Conservation (phyloP, 2,888 invertebrate genomes). For the Petrophora chlorosata region DNA sequence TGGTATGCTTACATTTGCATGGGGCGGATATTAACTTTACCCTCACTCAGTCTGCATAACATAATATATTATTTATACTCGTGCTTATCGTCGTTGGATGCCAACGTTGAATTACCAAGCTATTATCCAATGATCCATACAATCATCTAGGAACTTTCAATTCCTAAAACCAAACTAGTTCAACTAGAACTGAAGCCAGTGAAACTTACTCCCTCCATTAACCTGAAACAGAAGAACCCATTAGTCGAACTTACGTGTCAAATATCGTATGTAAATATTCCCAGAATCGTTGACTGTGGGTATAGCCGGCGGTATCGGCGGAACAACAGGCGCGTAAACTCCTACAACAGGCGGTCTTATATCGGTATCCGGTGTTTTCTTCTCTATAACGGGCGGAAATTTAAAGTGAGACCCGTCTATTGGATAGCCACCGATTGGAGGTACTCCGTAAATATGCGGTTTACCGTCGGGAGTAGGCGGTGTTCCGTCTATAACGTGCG, state of each 20-base stretch:
- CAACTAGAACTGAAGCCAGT: no score
- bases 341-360: conserved; percentile 49
- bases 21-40: neutral
- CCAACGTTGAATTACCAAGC: conserved; percentile 16
- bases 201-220: no score
- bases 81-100: neutral
- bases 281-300: conserved; percentile 64
- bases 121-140: neutral
- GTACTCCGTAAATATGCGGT: conserved; percentile 4
- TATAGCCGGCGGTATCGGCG: conserved; percentile 47
- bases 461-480: conserved; percentile 11
- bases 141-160: neutral
- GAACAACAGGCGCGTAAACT: conserved; percentile 41
- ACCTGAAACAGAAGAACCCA: conserved; percentile 63
- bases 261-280: conserved; percentile 71
- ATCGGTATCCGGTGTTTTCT: conserved; percentile 28
- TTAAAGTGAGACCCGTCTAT: conserved; percentile 22
- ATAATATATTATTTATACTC: no score
- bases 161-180: neutral
- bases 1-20: conserved; percentile 13
- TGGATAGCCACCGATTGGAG: neutral
- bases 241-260: conserved; percentile 73
- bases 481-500: conserved; percentile 19
- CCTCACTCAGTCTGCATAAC: neutral
- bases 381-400: conserved; percentile 21